phyloP scores from a whole-genome alignment of 2,888 invertebrate genomes.

The Metopia argyrocephala region DNA sequence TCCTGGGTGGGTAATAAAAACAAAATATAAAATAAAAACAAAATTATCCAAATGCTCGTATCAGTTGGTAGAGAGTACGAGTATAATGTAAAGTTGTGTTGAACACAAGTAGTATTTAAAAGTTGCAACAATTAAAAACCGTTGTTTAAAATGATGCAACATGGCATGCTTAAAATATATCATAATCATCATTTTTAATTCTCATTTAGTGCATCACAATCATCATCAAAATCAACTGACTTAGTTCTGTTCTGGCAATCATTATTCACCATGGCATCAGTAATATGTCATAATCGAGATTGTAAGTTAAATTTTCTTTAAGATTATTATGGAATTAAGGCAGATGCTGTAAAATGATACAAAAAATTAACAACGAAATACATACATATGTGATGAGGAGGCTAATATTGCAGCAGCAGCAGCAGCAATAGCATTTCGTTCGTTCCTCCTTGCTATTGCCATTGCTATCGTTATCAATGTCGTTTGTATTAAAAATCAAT shows the following conservation, averaged over 20 bases:
- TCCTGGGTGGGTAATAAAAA: neutral
- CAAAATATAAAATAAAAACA: too few species aligned
- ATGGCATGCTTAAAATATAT: conserved; percentile 56
- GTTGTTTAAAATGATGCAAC: conserved; percentile 55
- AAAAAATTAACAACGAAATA: neutral
- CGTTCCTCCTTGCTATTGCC: too few species aligned
- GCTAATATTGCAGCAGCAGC: conserved; percentile 43
- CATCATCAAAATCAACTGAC: conserved; percentile 11
- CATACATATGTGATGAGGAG: neutral
- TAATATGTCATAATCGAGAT: conserved; percentile 44
- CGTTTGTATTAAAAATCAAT: conserved; percentile 62
- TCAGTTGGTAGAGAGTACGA: too few species aligned
- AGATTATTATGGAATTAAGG: conserved; percentile 5
- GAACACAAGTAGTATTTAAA: too few species aligned
- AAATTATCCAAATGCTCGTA: too few species aligned
- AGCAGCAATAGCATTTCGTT: neutral
- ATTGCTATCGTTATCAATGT: conserved; percentile 57
- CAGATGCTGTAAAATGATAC: conserved; percentile 28
- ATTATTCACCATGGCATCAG: neutral
- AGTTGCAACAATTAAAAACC: conserved; percentile 29
- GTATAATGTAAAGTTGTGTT: too few species aligned
- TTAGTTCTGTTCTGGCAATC: neutral
- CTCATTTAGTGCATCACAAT: neutral
- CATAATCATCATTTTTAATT: conserved; percentile 24
- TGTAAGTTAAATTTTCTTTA: conserved; percentile 50